These are phyloP conservation scores for Hetaerina americana DNA, from an alignment of 1,140 invertebrate genomes.

Conservation along the genomic window DNA sequence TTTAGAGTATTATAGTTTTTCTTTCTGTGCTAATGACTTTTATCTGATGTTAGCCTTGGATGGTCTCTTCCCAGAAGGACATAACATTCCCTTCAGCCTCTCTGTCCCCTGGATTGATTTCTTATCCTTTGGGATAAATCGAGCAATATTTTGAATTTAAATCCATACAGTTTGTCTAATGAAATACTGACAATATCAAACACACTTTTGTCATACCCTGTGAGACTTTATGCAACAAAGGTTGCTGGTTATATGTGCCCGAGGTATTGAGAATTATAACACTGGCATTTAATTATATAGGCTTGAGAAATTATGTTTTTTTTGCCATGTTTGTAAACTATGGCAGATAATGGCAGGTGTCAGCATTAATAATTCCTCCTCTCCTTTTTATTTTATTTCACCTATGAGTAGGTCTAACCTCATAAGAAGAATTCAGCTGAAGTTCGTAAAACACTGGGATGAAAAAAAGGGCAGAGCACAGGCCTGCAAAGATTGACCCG, in stretches of 20 bases:
- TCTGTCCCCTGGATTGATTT: too few relatives aligned
- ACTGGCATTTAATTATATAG: too few relatives aligned
- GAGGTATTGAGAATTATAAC: background rate
- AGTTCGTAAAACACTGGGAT: slow-evolving; percentile 78
- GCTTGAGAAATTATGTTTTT: background rate
- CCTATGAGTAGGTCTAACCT: slow-evolving; percentile 47
- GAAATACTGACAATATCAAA: too few relatives aligned
- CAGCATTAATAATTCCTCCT: too few relatives aligned
- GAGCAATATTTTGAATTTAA: too few relatives aligned
- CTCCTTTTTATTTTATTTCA: background rate
- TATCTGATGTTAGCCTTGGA: background rate
- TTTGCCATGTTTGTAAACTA: background rate
- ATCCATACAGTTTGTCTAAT: too few relatives aligned
- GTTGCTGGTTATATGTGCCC: background rate
- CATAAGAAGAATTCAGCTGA: slow-evolving; percentile 68
- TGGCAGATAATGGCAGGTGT: background rate
- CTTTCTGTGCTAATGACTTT: background rate
- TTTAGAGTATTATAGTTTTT: background rate
- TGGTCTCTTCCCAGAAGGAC: too few relatives aligned
- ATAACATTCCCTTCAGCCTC: too few relatives aligned
- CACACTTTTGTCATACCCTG: too few relatives aligned
- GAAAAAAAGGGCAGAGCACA: slow-evolving; percentile 38
- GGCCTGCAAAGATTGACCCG: background rate
- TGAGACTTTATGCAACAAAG: background rate
- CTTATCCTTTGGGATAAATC: too few relatives aligned